Base-by-base conservation (phyloP, 1,140 invertebrate genomes). In the Frieseomelitta varia region DNA sequence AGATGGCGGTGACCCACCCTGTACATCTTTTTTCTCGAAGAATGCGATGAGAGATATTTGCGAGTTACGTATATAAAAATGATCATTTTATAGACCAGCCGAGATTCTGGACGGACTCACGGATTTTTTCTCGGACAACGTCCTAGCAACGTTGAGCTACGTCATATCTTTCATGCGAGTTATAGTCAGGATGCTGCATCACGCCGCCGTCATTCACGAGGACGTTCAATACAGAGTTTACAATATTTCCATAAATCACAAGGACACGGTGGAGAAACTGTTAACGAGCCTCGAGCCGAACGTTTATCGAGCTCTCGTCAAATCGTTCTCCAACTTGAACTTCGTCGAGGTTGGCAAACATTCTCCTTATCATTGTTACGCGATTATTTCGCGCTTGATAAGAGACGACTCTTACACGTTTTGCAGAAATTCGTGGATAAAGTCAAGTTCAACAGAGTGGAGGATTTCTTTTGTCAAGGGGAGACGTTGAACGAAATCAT, bases 391-490 rank as follows among this genome's bases (percentile, higher is more conserved):
- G 4, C 27, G 8, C 14, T 30, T 47, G 0, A 12, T 77, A 3
- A 1, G 3, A 68, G 10, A 53, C 53, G 72, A 47, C 14, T 53
- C 34, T 51, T 47, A 47, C 51, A 77, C 19, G 78, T 83, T 14
- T 84, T 88, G 77, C 68, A 92, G 92, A 84, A 79, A 81, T 84
- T 93, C 34, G 56, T 91, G 14, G 77, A 88, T 0, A 68, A 85
- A 63, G n/a, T 90, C 0, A 69, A 73, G 21, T n/a, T 63, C 15
- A 81, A 63, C 63, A 79, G 80, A 91, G 91, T 24, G 87, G 92
- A 51, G 51, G 91, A 95, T 56, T 91, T 95, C 80, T 94, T 96
- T 84, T 96, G 96, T 65, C 94, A 95, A 79, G 86, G 88, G 24
- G 90, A 93, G 58, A 92, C 92, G 58, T 85, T 96, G 17, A 93